phyloP scores from a whole-genome alignment of 2,888 invertebrate species.

The Aproaerema taeniolella region DNA sequence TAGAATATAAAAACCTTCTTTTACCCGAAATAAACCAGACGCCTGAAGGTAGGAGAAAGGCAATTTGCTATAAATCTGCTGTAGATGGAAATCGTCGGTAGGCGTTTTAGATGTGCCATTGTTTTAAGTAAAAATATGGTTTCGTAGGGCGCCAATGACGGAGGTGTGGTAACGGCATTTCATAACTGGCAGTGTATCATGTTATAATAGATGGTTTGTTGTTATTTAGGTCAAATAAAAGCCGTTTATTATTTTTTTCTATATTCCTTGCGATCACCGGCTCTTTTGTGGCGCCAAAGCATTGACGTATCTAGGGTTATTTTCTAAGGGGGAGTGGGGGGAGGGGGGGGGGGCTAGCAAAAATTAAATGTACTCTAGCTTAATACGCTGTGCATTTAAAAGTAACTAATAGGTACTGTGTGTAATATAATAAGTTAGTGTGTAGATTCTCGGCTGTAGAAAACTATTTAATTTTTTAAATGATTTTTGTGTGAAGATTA shows the following conservation, averaged over 20 bases:
- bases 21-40: conserved; percentile 52
- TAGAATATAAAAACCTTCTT: background rate
- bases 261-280: no score
- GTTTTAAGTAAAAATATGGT: conserved; percentile 28
- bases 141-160: background rate
- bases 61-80: conserved; percentile 70
- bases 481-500: no score
- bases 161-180: conserved; percentile 1
- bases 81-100: conserved; percentile 54
- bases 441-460: no score
- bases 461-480: no score
- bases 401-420: no score
- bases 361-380: no score
- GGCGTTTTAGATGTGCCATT: conserved; percentile 50
- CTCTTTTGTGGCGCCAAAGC: no score
- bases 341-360: background rate
- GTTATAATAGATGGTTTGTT: background rate
- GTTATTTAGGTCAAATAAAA: background rate
- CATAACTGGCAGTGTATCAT: conserved; percentile 3
- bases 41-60: conserved; percentile 54
- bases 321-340: no score
- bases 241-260: background rate
- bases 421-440: no score
- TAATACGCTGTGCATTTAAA: no score
- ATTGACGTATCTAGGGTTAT: no score